Conservation (phyloP, 2,113 vertebrate species). For the Acanthochromis polyacanthus region DNA sequence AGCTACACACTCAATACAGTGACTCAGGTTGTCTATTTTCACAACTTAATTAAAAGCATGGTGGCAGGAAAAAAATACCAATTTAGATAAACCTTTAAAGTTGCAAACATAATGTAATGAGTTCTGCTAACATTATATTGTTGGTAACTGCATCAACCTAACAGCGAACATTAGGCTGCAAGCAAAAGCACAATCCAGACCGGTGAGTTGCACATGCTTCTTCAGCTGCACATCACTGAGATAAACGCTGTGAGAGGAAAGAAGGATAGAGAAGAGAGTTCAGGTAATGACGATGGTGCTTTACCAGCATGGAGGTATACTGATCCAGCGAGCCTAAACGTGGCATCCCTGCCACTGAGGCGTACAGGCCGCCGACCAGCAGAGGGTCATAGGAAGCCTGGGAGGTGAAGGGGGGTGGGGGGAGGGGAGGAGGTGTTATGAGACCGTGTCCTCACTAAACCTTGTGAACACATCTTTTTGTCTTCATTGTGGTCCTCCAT, state of each 20-base stretch:
- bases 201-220: slow-evolving; percentile 85
- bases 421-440: slow-evolving; percentile 35
- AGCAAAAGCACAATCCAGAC: slow-evolving; percentile 89
- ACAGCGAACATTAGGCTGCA: slow-evolving; percentile 77
- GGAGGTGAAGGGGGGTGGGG: slow-evolving; percentile 74
- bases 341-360: slow-evolving; percentile 91
- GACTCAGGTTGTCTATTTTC: too few species aligned
- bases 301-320: slow-evolving; percentile 95
- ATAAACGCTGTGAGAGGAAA: slow-evolving; percentile 38
- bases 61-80: too few species aligned
- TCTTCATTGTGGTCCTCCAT: neutral
- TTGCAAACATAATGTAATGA: too few species aligned
- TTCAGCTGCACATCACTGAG: slow-evolving; percentile 81
- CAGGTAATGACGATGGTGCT: slow-evolving; percentile 36
- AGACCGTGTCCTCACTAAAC: neutral
- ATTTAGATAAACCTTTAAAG: too few species aligned
- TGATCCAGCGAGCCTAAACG: slow-evolving; percentile 92
- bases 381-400: slow-evolving; percentile 95
- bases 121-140: too few species aligned
- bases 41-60: too few species aligned
- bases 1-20: too few species aligned
- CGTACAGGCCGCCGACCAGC: slow-evolving; percentile 94
- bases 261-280: slow-evolving; percentile 75
- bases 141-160: too few species aligned
- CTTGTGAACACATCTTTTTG: neutral